Evolutionary conservation across 2,888 invertebrate genomes (phyloP).

Genomic region (Mellilla xanthometata): DNA sequence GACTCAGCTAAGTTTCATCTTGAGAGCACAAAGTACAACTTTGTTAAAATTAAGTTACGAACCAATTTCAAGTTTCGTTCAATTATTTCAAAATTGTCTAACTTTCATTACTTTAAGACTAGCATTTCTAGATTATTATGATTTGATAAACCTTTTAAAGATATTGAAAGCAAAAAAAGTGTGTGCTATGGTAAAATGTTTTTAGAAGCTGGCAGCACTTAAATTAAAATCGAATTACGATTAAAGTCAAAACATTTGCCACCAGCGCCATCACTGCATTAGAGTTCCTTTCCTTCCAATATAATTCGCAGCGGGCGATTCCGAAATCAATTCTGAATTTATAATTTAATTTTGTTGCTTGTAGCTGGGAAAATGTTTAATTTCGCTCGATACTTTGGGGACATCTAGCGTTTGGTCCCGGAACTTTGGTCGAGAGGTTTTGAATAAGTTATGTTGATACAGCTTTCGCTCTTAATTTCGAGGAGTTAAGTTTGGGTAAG

Average conservation of each 20-base stretch:
- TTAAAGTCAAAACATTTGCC: slow-evolving; percentile 14
- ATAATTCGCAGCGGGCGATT: slow-evolving; percentile 54
- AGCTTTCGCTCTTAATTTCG: slow-evolving; percentile 10
- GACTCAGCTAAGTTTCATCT: not conserved
- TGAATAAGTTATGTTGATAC: slow-evolving; percentile 19
- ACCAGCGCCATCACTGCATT: slow-evolving; percentile 17
- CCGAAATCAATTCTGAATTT: slow-evolving; percentile 64
- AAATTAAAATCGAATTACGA: slow-evolving; percentile 15
- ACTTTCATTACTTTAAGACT: not conserved
- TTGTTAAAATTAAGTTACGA: not conserved
- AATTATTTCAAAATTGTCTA: not conserved
- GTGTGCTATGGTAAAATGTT: too few species aligned
- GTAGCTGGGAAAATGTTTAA: slow-evolving; percentile 52
- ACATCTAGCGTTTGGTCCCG: slow-evolving; percentile 36
- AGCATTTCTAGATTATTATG: not conserved
- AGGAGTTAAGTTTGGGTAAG: too few species aligned
- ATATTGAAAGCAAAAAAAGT: too few species aligned
- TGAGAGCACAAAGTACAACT: not conserved
- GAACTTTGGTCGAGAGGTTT: slow-evolving; percentile 31
- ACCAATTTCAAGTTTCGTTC: not conserved
- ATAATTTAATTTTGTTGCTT: slow-evolving; percentile 63
- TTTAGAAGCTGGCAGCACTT: too few species aligned
- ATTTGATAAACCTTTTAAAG: too few species aligned
- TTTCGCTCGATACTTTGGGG: slow-evolving; percentile 44
- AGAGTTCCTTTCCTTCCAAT: slow-evolving; percentile 36